These are phyloP conservation scores for Troides oblongomaculatus DNA, from an alignment of 2,888 invertebrate genomes.

Conservation along the genomic window DNA sequence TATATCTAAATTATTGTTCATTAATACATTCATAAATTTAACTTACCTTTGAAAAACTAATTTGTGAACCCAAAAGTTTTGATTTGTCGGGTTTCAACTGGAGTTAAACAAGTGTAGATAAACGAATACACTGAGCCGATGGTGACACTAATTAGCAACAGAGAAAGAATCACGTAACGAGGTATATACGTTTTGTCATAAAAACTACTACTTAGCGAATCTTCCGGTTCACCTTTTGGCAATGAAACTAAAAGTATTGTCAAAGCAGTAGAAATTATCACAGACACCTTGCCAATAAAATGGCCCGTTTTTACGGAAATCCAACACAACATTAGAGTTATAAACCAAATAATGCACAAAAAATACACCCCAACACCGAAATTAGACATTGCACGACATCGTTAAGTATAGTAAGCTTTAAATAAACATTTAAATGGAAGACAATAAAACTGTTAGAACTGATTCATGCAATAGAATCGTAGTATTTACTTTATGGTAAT, in stretches of 20 bases:
- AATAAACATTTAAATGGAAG: conserved; percentile 10
- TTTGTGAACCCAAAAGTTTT: conserved; percentile 52
- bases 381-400: conserved; percentile 53
- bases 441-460: conserved; percentile 1
- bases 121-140: conserved; percentile 54
- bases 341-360: conserved; percentile 82
- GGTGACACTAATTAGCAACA: conserved; percentile 52
- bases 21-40: conserved; percentile 29
- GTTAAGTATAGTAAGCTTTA: conserved; percentile 12
- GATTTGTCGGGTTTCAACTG: conserved; percentile 59
- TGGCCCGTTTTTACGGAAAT: conserved; percentile 83
- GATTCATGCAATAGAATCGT: conserved; percentile 18
- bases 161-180: conserved; percentile 52
- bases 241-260: conserved; percentile 81
- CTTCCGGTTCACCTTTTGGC: conserved; percentile 74
- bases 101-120: conserved; percentile 55
- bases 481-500: conserved; percentile 17
- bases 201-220: conserved; percentile 69
- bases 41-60: conserved; percentile 52
- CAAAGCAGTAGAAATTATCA: conserved; percentile 75
- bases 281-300: conserved; percentile 81
- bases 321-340: conserved; percentile 82
- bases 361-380: conserved; percentile 85
- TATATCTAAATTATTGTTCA: not conserved
- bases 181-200: conserved; percentile 61